These are phyloP conservation scores for Diadumene lineata DNA, from an alignment of 92 coral and sea anemone species.

Conservation along the genomic window DNA sequence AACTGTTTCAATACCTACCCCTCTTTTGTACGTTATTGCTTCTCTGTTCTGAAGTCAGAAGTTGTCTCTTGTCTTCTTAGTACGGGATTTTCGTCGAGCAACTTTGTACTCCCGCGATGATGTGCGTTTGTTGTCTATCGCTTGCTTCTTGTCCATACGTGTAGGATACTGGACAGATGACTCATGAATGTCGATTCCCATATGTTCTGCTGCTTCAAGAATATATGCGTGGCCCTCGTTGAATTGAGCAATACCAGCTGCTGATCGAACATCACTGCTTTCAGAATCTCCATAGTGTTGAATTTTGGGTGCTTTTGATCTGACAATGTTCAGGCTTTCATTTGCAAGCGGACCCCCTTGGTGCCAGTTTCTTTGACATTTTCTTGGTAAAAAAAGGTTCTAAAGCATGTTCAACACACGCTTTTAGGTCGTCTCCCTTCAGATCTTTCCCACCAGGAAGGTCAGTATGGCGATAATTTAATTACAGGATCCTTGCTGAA, in stretches of 20 bases:
- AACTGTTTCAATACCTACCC: neutral
- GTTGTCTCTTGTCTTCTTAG: slow-evolving; percentile 9
- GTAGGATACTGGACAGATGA: neutral
- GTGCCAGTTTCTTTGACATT: slow-evolving; percentile 23
- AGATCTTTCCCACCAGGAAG: slow-evolving; percentile 50
- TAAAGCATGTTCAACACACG: slow-evolving; percentile 19
- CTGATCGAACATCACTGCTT: slow-evolving; percentile 37
- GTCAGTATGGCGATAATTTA: slow-evolving; percentile 30
- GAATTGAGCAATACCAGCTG: slow-evolving; percentile 32
- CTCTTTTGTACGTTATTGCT: slow-evolving; percentile 20
- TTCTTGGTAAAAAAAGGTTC: slow-evolving; percentile 23
- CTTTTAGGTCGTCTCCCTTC: slow-evolving; percentile 15
- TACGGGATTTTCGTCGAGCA: neutral
- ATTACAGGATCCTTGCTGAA: slow-evolving; percentile 26
- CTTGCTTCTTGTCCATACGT: slow-evolving; percentile 19
- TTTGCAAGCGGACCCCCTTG: slow-evolving; percentile 27
- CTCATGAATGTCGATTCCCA: slow-evolving; percentile 5
- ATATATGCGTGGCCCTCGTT: slow-evolving; percentile 39
- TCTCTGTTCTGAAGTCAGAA: slow-evolving; percentile 13
- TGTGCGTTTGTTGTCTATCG: slow-evolving; percentile 3
- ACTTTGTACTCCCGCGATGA: slow-evolving; percentile 8
- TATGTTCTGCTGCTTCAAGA: neutral
- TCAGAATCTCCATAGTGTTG: slow-evolving; percentile 41
- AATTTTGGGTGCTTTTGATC: slow-evolving; percentile 40
- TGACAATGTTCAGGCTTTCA: slow-evolving; percentile 35